These are phyloP conservation scores for Mesocricetus auratus DNA, from an alignment of 2,113 vertebrate genomes.

Conservation along the genomic window DNA sequence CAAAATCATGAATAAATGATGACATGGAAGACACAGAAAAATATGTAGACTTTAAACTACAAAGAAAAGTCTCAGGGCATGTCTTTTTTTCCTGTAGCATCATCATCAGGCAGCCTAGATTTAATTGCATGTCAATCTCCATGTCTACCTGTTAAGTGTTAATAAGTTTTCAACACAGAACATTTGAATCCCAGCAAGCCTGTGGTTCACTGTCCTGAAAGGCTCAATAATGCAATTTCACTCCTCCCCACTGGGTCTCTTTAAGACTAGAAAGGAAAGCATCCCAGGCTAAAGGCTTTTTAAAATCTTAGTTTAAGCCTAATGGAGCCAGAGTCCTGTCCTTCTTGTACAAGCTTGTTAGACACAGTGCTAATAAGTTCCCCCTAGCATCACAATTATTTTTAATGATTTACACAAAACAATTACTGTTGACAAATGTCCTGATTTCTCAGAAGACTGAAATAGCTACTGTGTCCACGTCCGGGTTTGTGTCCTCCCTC, in stretches of 20 bases:
- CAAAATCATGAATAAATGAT: not conserved
- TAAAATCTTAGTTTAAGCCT: conserved; percentile 57
- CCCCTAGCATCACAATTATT: conserved; percentile 34
- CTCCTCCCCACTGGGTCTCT: conserved; percentile 55
- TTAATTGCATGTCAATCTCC: conserved; percentile 54
- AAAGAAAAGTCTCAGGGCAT: not conserved
- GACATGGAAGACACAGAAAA: not conserved
- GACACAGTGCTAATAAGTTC: not conserved
- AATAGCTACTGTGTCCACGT: not conserved
- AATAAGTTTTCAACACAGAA: conserved; percentile 45
- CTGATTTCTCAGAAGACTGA: conserved; percentile 31
- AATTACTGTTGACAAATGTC: conserved; percentile 60
- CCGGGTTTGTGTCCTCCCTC: not conserved
- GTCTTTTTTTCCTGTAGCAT: not conserved
- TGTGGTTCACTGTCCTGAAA: conserved; percentile 8
- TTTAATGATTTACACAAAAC: conserved; percentile 71
- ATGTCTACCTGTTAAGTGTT: conserved; percentile 45
- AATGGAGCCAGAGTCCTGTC: not conserved
- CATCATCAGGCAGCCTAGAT: not conserved
- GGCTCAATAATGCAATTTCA: conserved; percentile 61
- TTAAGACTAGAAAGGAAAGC: conserved; percentile 55
- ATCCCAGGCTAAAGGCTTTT: not conserved
- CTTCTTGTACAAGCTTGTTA: not conserved
- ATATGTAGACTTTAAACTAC: not conserved
- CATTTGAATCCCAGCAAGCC: conserved; percentile 59